Percentiles rank a stretch among this genome's conserved stretches.
Evolutionary conservation across 2,113 vertebrate species (phyloP).

Genomic region (Pelecanus crispus): DNA sequence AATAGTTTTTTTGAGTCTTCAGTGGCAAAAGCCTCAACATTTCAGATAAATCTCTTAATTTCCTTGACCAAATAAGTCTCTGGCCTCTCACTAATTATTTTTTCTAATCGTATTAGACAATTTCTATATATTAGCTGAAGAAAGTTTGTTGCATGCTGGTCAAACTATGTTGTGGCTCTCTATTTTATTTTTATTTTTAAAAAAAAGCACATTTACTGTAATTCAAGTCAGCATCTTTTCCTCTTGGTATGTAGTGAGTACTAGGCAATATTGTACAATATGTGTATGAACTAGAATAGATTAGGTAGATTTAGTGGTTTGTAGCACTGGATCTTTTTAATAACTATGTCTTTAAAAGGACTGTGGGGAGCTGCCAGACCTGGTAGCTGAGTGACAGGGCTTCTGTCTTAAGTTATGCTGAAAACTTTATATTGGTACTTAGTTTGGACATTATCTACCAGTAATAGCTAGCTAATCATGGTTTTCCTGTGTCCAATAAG

Average conservation of each 20-base stretch:
- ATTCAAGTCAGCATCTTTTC: constrained; percentile 57
- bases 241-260: constrained; percentile 65
- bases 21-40: constrained; percentile 41
- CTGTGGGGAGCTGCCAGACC: constrained; percentile 27
- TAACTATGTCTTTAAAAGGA: constrained; percentile 58
- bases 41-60: constrained; percentile 39
- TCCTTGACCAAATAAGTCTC: constrained; percentile 32
- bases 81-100: constrained; percentile 59
- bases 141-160: constrained; percentile 71
- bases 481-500: not conserved
- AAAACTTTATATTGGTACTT: not conserved
- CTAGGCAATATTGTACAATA: constrained; percentile 68
- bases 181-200: constrained; percentile 6
- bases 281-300: constrained; percentile 69
- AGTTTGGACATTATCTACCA: not conserved
- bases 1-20: constrained; percentile 45
- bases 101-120: constrained; percentile 48
- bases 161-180: constrained; percentile 56
- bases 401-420: not conserved
- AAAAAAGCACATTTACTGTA: constrained; percentile 71
- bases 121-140: constrained; percentile 56
- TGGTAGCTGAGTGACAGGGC: not conserved
- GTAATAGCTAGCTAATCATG: not conserved
- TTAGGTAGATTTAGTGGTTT: constrained; percentile 73
- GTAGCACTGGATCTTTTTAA: constrained; percentile 65